These are phyloP conservation scores for Chaetophractus vellerosus DNA, from an alignment of 2,797 vertebrate species.

Conservation along the genomic window DNA sequence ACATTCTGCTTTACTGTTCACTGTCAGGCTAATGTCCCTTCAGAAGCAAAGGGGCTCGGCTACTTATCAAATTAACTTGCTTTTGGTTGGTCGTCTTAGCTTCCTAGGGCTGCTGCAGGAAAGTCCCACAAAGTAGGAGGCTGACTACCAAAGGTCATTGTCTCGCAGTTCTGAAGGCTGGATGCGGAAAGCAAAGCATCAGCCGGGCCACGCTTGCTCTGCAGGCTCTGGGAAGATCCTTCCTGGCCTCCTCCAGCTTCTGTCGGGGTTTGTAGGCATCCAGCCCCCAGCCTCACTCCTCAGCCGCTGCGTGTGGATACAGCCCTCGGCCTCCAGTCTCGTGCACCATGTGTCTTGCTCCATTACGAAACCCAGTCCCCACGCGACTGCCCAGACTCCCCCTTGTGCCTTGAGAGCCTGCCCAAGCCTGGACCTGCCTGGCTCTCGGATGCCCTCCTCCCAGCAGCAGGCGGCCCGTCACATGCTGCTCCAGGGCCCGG, in stretches of 20 bases:
- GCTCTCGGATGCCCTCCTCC: neutral
- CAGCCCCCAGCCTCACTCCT: neutral
- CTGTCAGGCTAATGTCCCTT: accelerated
- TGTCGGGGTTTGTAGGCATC: neutral
- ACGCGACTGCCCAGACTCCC: neutral
- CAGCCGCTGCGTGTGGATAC: accelerated
- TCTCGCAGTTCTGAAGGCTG: no score
- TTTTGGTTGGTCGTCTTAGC: no score
- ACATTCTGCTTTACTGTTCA: accelerated
- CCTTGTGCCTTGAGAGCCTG: neutral
- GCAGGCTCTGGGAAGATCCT: no score
- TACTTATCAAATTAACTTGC: no score
- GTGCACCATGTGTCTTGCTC: no score
- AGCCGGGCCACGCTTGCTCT: no score
- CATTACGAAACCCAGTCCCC: accelerated
- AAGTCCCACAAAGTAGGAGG: no score
- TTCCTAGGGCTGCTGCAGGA: no score
- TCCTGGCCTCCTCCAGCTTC: no score
- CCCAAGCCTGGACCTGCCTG: neutral
- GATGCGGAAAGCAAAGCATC: no score
- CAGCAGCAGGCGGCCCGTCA: accelerated
- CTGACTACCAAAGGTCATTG: no score
- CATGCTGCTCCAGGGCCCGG: accelerated
- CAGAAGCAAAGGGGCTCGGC: neutral
- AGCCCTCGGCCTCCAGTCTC: neutral